Conservation (phyloP, 2,113 vertebrate genomes). For the Dendrocopos noguchii region DNA sequence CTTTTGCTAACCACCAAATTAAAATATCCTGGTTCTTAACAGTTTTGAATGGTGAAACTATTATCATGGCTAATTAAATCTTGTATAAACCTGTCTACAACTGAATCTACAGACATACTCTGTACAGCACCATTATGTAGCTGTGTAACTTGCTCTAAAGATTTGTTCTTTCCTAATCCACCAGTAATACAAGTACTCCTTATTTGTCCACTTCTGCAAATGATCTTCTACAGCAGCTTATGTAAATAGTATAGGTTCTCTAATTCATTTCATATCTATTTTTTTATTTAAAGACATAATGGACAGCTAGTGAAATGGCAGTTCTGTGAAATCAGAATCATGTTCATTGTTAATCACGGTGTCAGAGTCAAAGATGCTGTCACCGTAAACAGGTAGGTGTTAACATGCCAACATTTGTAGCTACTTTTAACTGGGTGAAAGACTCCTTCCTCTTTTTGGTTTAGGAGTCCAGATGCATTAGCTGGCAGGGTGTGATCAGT, state of each 20-base stretch:
- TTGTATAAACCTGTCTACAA: not conserved
- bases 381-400: not conserved
- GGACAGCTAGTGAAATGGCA: not conserved
- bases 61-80: not conserved
- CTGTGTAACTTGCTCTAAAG: not conserved
- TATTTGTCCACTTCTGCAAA: not conserved
- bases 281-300: not conserved
- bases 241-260: not conserved
- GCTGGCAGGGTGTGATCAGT: not conserved
- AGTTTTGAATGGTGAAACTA: not conserved
- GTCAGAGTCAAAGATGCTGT: not conserved
- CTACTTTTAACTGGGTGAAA: not conserved
- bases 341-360: not conserved
- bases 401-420: not conserved
- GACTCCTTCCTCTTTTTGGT: not conserved
- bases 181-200: not conserved
- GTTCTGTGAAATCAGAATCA: not conserved
- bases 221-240: not conserved
- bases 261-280: not conserved
- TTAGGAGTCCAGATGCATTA: not conserved
- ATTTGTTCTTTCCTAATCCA: not conserved
- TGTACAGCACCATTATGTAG: not conserved
- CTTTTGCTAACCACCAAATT: not conserved
- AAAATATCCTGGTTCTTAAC: not conserved
- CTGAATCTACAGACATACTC: not conserved